Base-by-base conservation (phyloP, 1,140 invertebrate species). In the Atta cephalotes region DNA sequence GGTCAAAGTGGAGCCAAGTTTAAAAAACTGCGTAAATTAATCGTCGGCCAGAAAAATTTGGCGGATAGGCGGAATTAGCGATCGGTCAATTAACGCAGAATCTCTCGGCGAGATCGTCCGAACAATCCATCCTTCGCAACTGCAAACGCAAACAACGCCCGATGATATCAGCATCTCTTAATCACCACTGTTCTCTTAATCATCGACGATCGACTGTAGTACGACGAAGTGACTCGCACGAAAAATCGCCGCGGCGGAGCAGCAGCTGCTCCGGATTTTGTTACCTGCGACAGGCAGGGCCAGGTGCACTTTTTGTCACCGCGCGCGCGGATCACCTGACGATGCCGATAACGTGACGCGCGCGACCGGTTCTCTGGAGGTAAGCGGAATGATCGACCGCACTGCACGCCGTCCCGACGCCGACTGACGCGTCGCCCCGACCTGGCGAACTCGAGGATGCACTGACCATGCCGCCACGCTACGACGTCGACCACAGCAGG, bases 321-420 rank as follows among this genome's bases (percentile, higher is more conserved):
- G 53, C 39, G 39, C 66, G 28, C 9, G 3, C 14, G 49, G 49
- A 84, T 62, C 70, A 84, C 80, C 56, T 31, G 35, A 71, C 39
- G 56, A 45, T 6, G 58, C 14, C 60, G 62, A 60, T 39, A 39
- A 25, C 78, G 49, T 6, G n/a, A 39, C 65, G 21, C 79, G 51
- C 53, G 21, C 35, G 68, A 62, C 56, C 53, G 35, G 39, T 31
- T 82, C 25, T 14, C 18, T 0, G 12, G 3, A 31, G 45, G 2
- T 2, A 14, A 14, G 3, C 53, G 39, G 56, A 84, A 51, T 60
- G 49, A 85, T 72, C 85, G 74, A 85, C 78, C 85, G 74, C 80
- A 3, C 89, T 12, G 80, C 58, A 71, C 62, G 88, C 74, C 89
- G 79, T 90, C 89, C 35, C 85, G 80, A 85, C 88, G 58, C 85